Evolutionary conservation across 2,113 vertebrate species (phyloP).

Genomic region (Seriola quinqueradiata): DNA sequence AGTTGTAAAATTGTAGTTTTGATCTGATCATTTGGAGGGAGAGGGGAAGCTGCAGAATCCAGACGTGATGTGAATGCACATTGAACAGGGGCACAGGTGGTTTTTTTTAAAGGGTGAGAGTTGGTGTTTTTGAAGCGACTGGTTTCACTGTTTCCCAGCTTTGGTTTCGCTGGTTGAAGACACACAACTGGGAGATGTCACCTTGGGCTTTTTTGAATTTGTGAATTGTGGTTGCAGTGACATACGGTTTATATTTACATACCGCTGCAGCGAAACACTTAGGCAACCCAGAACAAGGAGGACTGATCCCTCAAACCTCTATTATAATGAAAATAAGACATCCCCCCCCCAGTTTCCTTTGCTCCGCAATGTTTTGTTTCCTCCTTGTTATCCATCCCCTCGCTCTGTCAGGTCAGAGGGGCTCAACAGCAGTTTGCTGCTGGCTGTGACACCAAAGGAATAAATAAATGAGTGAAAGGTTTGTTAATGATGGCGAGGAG

Average conservation of each 20-base stretch:
- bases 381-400: slow-evolving; percentile 38
- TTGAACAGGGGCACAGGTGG: too few relatives aligned
- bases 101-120: neutral
- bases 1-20: neutral
- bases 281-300: neutral
- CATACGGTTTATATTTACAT: neutral
- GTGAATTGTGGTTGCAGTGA: neutral
- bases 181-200: neutral
- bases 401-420: slow-evolving; percentile 30
- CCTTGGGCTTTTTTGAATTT: neutral
- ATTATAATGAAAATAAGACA: neutral
- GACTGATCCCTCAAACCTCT: neutral
- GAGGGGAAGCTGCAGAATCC: neutral
- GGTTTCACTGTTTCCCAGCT: neutral
- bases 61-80: neutral
- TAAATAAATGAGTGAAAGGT: slow-evolving; percentile 60
- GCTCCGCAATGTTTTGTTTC: neutral
- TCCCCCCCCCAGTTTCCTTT: neutral
- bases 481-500: slow-evolving; percentile 47
- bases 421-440: slow-evolving; percentile 20
- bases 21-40: neutral
- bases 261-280: too few relatives aligned
- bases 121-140: neutral
- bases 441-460: slow-evolving; percentile 26
- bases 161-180: neutral